Conservation (phyloP, 2,888 invertebrate species). For the Calliphora vomitoria region DNA sequence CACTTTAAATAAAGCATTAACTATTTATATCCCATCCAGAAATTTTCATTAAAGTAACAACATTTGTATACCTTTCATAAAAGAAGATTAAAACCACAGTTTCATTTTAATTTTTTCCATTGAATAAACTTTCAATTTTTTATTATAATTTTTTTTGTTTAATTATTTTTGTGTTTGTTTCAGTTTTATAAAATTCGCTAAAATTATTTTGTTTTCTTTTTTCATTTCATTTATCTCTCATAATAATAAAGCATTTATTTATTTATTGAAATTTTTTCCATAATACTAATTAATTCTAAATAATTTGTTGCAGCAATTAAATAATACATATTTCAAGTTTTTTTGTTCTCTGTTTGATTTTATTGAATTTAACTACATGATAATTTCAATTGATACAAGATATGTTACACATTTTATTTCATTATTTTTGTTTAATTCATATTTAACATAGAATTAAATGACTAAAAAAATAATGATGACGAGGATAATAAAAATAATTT, state of each 20-base stretch:
- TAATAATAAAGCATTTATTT: conserved; percentile 69
- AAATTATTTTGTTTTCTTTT: conserved; percentile 63
- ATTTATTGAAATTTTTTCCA: conserved; percentile 21
- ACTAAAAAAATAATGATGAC: conserved; percentile 13
- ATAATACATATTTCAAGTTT: conserved; percentile 10
- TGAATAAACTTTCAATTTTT: conserved; percentile 60
- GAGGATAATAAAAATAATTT: conserved; percentile 49
- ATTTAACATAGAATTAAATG: conserved; percentile 34
- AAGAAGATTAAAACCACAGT: conserved; percentile 15
- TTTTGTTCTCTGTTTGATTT: conserved; percentile 5
- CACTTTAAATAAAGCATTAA: too few species aligned
- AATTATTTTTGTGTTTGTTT: conserved; percentile 33
- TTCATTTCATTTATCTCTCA: conserved; percentile 39
- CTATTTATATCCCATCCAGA: too few species aligned
- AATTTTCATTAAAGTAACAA: too few species aligned
- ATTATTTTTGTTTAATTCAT: not conserved
- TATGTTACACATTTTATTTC: conserved; percentile 61
- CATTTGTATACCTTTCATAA: not conserved
- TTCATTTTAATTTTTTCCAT: conserved; percentile 51
- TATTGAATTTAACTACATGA: conserved; percentile 39
- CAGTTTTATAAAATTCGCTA: conserved; percentile 71
- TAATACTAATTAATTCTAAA: conserved; percentile 68
- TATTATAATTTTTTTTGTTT: conserved; percentile 51
- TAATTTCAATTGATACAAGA: conserved; percentile 53
- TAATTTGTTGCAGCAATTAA: conserved; percentile 63